Evolutionary conservation across 2,888 invertebrate species (phyloP).

Genomic region (Folsomia manolachei): DNA sequence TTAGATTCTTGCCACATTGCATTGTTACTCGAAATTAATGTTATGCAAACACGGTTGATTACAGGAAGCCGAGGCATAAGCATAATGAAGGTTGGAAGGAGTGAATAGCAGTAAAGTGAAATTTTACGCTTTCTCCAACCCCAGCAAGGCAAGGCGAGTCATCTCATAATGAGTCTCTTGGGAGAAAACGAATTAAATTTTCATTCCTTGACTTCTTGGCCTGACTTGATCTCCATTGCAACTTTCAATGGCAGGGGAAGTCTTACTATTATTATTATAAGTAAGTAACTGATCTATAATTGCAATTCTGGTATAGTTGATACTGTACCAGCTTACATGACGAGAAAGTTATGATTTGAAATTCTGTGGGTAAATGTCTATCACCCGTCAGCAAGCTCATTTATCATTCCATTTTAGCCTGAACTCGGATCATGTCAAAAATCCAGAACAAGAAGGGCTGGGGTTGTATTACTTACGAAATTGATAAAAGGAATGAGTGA

Average conservation of each 20-base stretch:
- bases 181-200: neutral
- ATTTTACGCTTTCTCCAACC: neutral
- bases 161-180: neutral
- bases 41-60: neutral
- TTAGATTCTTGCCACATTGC: neutral
- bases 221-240: no score
- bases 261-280: no score
- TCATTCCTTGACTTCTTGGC: neutral
- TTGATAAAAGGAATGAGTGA: neutral
- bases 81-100: neutral
- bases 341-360: no score
- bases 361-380: neutral
- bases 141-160: no score
- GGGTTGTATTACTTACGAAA: neutral
- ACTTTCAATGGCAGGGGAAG: no score
- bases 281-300: no score
- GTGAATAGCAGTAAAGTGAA: neutral
- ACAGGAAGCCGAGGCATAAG: neutral
- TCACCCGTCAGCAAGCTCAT: neutral
- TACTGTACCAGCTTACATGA: no score
- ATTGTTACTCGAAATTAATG: conserved; percentile 1
- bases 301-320: no score
- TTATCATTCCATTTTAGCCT: neutral
- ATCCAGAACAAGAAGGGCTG: neutral
- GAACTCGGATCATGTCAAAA: conserved; percentile 1